Base-by-base conservation (phyloP, 2,888 invertebrate species). In the Campoplex nolae region DNA sequence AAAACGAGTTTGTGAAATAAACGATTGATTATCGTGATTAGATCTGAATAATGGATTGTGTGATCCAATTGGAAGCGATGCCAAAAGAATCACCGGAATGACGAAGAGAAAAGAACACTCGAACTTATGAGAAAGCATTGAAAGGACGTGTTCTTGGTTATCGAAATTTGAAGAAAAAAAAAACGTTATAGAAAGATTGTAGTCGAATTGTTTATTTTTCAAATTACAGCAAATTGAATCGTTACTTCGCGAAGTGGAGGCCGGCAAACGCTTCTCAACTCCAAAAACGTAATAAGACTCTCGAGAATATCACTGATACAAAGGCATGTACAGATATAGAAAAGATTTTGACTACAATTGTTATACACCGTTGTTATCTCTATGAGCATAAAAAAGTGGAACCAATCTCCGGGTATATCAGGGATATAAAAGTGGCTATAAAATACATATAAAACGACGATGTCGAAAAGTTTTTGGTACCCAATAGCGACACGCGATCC, bases 401-500 rank as follows among this genome's bases (percentile, higher is more conserved):
- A 85, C 88, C 89, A 89, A 90, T 90, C 89, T 88, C 87, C 88
- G 76, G 88, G 86, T 83, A 89, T 88, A 90, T 88, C 82, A 9
- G 86, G 71, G 84, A 90, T 86, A 86, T 89, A 89, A 90, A 90
- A 88, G 84, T 70, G 76, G 58, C 84, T 71, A 88, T 88, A 89
- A 89, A 89, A 84, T 54, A 58, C 38, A 87, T 82, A 89, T 88
- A 88, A 89, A 89, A 77, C 83, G 82, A 87, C 74, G 83, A 81
- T 85, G 86, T 88, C 84, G 87, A 80, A 74, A 88, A 87, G 83
- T 88, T 89, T 87, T 89, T 86, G 78, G 80, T 80, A 80, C 42
- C 73, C 54, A 71, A 54, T 76, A 23, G 71, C 81, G 65, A 73
- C 68, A 83, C 76, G 62, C 76, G 62, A 76, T n/a, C 73, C 23